phyloP scores from a whole-genome alignment of 2,113 vertebrate species.

The Anser cygnoides region DNA sequence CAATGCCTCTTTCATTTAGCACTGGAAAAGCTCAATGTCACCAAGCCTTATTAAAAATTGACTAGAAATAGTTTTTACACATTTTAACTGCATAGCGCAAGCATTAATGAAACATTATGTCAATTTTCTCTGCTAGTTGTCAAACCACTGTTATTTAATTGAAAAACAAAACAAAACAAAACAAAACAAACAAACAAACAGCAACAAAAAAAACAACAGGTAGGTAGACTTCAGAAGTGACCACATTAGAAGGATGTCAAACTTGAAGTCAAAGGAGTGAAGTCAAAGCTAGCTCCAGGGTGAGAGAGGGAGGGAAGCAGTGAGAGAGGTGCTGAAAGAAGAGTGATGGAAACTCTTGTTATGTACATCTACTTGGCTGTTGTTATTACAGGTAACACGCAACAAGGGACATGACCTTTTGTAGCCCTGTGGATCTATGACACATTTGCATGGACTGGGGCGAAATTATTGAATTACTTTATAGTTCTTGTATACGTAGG shows the following conservation, averaged over 20 bases:
- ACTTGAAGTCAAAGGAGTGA: neutral
- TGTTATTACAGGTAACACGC: neutral
- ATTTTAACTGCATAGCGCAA: neutral
- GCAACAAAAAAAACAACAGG: neutral
- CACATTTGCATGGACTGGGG: accelerated
- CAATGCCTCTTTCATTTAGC: neutral
- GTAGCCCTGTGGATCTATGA: neutral
- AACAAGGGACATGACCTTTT: neutral
- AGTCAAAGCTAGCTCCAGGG: neutral
- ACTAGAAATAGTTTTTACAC: neutral
- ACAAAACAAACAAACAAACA: too few relatives aligned
- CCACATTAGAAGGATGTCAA: neutral
- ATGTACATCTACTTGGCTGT: neutral
- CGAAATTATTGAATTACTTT: neutral
- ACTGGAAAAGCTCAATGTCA: neutral
- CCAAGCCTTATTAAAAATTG: neutral
- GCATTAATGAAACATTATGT: neutral
- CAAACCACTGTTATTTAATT: neutral
- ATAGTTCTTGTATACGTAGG: neutral
- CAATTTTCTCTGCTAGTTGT: neutral
- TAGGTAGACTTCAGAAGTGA: neutral
- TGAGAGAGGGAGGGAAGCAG: neutral
- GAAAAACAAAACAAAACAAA: neutral
- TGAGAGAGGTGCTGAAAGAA: neutral
- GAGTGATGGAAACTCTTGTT: neutral